A percentile compares a stretch with the other conserved stretches of the same genome.
These are phyloP conservation scores for Odontocolon sp. DNA, from an alignment of 2,888 invertebrate species.

Conservation along the genomic window DNA sequence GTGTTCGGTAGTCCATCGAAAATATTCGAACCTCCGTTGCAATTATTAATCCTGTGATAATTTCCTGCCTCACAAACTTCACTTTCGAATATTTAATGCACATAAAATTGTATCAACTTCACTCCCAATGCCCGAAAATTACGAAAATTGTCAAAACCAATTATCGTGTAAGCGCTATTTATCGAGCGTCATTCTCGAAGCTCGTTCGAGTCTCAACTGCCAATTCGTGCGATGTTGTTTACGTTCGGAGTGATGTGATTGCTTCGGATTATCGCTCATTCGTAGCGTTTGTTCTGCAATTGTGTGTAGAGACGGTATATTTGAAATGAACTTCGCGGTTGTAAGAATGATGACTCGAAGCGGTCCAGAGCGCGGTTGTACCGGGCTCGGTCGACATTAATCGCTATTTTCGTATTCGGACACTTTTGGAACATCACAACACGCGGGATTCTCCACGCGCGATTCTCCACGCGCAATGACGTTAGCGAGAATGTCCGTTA, in stretches of 20 bases:
- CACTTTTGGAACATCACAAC: not conserved
- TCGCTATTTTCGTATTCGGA: not conserved
- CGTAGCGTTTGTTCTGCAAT: not conserved
- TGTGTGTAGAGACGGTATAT: too few relatives aligned
- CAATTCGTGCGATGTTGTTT: constrained; percentile 26
- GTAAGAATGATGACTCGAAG: too few relatives aligned
- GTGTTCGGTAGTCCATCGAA: not conserved
- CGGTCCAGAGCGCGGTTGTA: too few relatives aligned
- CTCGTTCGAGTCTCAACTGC: constrained; percentile 21
- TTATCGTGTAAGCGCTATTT: not conserved
- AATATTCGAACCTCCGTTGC: not conserved
- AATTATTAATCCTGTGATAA: constrained; percentile 9
- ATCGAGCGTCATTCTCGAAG: not conserved
- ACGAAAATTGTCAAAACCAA: not conserved
- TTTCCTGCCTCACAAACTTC: not conserved
- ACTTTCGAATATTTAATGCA: not conserved
- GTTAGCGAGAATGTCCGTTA: too few relatives aligned
- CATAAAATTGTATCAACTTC: not conserved
- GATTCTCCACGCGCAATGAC: too few relatives aligned
- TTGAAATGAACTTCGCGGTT: too few relatives aligned
- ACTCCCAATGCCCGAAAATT: not conserved
- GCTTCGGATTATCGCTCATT: not conserved
- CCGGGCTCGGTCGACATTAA: too few relatives aligned
- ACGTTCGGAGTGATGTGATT: constrained; percentile 8
- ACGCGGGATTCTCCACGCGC: not conserved